phyloP scores from a whole-genome alignment of 2,888 invertebrate species.

The Spatulosminthurus flaviceps region DNA sequence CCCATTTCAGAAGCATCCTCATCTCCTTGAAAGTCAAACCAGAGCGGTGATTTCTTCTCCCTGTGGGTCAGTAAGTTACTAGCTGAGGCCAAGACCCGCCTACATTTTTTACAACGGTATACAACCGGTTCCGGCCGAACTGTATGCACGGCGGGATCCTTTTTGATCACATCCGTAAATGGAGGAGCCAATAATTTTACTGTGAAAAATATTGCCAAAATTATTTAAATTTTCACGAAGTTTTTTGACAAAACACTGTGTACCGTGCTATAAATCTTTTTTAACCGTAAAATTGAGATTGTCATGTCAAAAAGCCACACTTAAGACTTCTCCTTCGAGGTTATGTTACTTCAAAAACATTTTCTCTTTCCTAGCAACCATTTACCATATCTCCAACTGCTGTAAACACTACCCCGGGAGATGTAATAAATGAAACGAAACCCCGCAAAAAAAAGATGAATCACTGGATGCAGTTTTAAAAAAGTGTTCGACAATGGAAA shows the following conservation, averaged over 20 bases:
- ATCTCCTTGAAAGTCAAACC: slow-evolving; percentile 67
- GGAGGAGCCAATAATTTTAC: slow-evolving; percentile 84
- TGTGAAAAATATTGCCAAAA: slow-evolving; percentile 64
- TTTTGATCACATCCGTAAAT: slow-evolving; percentile 79
- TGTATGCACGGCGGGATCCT: slow-evolving; percentile 79
- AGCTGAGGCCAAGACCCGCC: slow-evolving; percentile 81
- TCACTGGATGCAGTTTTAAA: not conserved
- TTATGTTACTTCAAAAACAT: not conserved
- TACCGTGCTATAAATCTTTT: not conserved
- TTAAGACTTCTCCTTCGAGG: not conserved
- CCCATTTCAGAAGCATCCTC: slow-evolving; percentile 41
- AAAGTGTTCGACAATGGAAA: slow-evolving; percentile 10
- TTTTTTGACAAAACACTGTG: not conserved
- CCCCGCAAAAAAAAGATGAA: not conserved
- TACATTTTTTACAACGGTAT: slow-evolving; percentile 83
- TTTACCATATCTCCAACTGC: not conserved
- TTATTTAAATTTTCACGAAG: not conserved
- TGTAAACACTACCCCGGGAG: not conserved
- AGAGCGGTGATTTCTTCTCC: slow-evolving; percentile 69
- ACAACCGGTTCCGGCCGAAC: slow-evolving; percentile 83
- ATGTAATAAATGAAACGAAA: not conserved
- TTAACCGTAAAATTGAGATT: not conserved
- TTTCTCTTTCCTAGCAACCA: not conserved
- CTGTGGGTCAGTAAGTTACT: slow-evolving; percentile 78
- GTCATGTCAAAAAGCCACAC: not conserved